phyloP scores from a whole-genome alignment of 2,797 vertebrate species.

The Micropoecilia bifurca region DNA sequence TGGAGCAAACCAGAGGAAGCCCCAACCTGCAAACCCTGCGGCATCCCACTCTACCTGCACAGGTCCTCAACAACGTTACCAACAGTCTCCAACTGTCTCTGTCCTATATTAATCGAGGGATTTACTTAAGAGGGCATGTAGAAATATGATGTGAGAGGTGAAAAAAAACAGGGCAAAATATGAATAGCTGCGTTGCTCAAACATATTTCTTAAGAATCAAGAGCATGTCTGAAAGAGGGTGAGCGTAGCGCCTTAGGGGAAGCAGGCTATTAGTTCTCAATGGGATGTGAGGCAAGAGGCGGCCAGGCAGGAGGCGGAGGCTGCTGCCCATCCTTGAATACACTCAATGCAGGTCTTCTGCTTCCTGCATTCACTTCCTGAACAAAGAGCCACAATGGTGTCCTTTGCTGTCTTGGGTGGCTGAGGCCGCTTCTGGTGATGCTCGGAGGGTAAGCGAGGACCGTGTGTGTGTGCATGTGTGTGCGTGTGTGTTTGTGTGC shows the following conservation, averaged over 20 bases:
- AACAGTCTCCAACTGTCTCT: slow-evolving; percentile 37
- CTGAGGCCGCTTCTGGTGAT: slow-evolving; percentile 71
- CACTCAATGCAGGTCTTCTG: slow-evolving; percentile 71
- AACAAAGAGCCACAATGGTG: slow-evolving; percentile 82
- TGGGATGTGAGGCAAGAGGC: slow-evolving; percentile 71
- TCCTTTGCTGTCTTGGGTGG: slow-evolving; percentile 79
- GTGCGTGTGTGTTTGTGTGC: slow-evolving; percentile 32
- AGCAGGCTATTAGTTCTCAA: slow-evolving; percentile 78
- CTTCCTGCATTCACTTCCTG: slow-evolving; percentile 80
- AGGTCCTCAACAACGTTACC: slow-evolving; percentile 40
- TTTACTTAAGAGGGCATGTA: slow-evolving; percentile 33
- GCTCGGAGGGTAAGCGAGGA: slow-evolving; percentile 64
- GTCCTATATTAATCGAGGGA: slow-evolving; percentile 57
- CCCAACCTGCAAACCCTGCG: slow-evolving; percentile 42
- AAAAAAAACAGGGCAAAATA: slow-evolving; percentile 52
- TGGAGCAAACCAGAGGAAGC: slow-evolving; percentile 54
- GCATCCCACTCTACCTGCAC: slow-evolving; percentile 34
- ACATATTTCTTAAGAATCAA: slow-evolving; percentile 64
- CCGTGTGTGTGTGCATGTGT: slow-evolving; percentile 26
- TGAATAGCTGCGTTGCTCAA: slow-evolving; percentile 53
- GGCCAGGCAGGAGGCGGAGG: slow-evolving; percentile 60
- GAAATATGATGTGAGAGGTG: slow-evolving; percentile 32
- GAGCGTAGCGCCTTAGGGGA: slow-evolving; percentile 70
- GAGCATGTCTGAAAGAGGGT: slow-evolving; percentile 64
- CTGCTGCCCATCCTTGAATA: slow-evolving; percentile 78